Evolutionary conservation across 2,888 invertebrate species (phyloP).

Genomic region (Dicranocentrus wangi): DNA sequence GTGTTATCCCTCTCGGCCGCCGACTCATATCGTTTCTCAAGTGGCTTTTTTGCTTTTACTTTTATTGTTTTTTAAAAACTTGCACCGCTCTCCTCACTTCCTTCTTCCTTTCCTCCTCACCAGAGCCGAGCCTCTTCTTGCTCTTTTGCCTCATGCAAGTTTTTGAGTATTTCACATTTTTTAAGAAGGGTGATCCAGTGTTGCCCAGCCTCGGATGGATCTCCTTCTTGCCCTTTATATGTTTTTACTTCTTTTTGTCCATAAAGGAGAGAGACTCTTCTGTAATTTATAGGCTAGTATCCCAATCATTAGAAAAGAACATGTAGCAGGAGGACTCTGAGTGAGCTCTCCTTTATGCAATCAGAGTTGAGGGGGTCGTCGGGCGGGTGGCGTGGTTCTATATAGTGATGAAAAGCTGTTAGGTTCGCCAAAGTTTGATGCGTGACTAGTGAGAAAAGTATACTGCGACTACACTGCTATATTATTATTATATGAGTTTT

Average conservation of each 20-base stretch:
- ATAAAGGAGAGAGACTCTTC: no score
- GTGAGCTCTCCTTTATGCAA: no score
- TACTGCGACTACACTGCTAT: no score
- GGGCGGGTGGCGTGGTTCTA: constrained; percentile 3
- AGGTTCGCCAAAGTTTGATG: constrained; percentile 59
- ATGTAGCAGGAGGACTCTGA: no score
- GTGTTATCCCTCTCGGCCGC: no score
- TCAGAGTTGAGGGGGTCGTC: neutral
- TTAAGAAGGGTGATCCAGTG: constrained; percentile 19
- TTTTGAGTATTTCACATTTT: constrained; percentile 62
- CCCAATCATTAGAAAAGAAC: neutral
- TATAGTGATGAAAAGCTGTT: constrained; percentile 38
- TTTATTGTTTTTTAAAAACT: constrained; percentile 51
- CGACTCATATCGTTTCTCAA: no score
- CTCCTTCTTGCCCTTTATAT: neutral
- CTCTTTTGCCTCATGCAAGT: constrained; percentile 30
- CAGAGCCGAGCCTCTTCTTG: no score
- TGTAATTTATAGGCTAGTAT: neutral
- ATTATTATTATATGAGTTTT: constrained; percentile 65
- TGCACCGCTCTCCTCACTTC: constrained; percentile 24
- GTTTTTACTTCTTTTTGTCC: no score
- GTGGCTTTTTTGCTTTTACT: constrained; percentile 49
- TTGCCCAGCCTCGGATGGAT: constrained; percentile 39
- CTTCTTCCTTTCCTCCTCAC: constrained; percentile 10
- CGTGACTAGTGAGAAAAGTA: constrained; percentile 58